A percentile compares a stretch with the other conserved stretches of the same genome.
Conservation (phyloP, 2,113 vertebrate genomes). For the Chamaetylas fuelleborni region DNA sequence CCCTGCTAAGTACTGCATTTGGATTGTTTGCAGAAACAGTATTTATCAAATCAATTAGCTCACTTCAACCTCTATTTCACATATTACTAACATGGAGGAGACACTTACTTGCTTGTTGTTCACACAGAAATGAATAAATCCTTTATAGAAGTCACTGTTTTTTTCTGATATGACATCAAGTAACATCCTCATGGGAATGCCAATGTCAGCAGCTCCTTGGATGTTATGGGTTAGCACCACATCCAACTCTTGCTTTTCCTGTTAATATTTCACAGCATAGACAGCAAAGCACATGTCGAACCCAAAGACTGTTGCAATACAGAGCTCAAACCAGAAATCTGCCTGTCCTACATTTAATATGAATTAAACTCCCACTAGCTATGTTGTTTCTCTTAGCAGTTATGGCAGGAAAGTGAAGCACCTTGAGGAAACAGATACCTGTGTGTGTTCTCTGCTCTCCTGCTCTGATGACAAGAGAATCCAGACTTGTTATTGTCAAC, state of each 20-base stretch:
- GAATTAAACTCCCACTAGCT: not conserved
- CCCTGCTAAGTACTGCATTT: not conserved
- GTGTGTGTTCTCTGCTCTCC: not conserved
- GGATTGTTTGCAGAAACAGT: not conserved
- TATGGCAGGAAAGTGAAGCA: not conserved
- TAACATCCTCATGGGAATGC: slow-evolving; percentile 66
- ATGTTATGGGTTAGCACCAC: slow-evolving; percentile 70
- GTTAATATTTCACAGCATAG: not conserved
- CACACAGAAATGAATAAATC: slow-evolving; percentile 46
- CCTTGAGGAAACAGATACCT: not conserved
- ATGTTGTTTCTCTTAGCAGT: not conserved
- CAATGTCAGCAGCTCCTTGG: slow-evolving; percentile 60
- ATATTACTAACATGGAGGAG: not conserved
- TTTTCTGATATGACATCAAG: slow-evolving; percentile 61
- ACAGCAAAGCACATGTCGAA: not conserved
- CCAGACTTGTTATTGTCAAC: not conserved
- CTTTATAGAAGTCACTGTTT: slow-evolving; percentile 24
- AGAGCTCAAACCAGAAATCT: not conserved
- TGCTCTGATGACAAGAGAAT: not conserved
- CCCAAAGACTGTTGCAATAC: not conserved
- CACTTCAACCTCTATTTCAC: not conserved
- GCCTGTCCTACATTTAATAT: not conserved
- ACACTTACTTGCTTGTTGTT: slow-evolving; percentile 73
- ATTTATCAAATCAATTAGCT: not conserved
- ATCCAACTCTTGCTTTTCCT: slow-evolving; percentile 71